Evolutionary conservation across 2,797 vertebrate species (phyloP).

Genomic region (Petrocephalus sullivani): DNA sequence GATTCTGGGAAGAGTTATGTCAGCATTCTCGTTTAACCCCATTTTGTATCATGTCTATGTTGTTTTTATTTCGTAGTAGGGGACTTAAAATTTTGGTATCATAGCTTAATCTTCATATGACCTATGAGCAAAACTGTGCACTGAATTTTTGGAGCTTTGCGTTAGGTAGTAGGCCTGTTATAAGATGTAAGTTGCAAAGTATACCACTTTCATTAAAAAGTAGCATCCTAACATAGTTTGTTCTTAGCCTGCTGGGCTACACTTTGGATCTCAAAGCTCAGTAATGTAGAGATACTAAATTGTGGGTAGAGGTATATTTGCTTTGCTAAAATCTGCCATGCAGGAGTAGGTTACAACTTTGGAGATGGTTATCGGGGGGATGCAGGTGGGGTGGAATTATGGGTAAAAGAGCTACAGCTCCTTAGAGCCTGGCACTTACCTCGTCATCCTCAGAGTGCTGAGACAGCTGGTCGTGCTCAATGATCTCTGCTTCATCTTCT

Average conservation of each 20-base stretch:
- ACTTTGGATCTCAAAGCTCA: neutral
- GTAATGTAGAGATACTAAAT: neutral
- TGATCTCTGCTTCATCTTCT: slow-evolving; percentile 98
- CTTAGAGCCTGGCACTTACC: slow-evolving; percentile 62
- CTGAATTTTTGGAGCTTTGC: neutral
- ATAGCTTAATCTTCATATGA: neutral
- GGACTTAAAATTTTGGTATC: neutral
- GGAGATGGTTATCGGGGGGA: neutral
- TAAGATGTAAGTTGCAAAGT: neutral
- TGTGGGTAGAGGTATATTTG: neutral
- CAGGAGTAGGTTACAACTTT: neutral
- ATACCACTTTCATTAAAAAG: neutral
- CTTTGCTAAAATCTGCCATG: neutral
- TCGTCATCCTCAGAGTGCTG: slow-evolving; percentile 97
- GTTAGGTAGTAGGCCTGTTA: neutral
- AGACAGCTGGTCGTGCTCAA: slow-evolving; percentile 96
- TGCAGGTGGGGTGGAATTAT: neutral
- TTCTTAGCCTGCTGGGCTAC: neutral
- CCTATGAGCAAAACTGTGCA: neutral
- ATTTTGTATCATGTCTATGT: neutral
- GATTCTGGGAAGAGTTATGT: neutral
- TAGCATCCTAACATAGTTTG: neutral
- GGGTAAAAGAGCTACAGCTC: neutral
- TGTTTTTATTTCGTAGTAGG: neutral
- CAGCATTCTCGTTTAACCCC: neutral